Percentiles rank a stretch among this genome's conserved stretches.
phyloP scores from a whole-genome alignment of 2,888 invertebrate species.

The Apomyelois bistriatella region DNA sequence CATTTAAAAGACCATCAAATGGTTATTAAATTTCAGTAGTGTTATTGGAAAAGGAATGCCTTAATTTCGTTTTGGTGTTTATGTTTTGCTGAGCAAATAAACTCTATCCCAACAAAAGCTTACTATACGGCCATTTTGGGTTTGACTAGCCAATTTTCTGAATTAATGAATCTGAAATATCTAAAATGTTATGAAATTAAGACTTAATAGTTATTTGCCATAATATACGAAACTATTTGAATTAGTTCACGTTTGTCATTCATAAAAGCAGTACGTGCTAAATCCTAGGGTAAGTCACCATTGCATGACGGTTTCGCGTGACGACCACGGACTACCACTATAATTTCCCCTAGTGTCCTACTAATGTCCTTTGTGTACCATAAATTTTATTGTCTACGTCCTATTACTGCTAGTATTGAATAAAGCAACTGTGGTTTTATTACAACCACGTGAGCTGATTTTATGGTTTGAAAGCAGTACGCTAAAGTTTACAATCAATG shows the following conservation, averaged over 20 bases:
- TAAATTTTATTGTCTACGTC: slow-evolving; percentile 43
- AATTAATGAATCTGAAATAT: too few species aligned
- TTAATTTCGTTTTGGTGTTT: too few species aligned
- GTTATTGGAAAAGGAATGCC: too few species aligned
- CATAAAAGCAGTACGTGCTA: slow-evolving; percentile 37
- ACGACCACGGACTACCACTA: slow-evolving; percentile 44
- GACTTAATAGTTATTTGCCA: too few species aligned
- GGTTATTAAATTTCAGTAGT: too few species aligned
- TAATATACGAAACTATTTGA: neutral
- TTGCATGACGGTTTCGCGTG: slow-evolving; percentile 67
- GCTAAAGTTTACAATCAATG: too few species aligned
- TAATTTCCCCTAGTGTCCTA: slow-evolving; percentile 47
- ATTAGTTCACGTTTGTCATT: slow-evolving; percentile 41
- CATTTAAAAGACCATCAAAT: too few species aligned
- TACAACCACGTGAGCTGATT: slow-evolving; percentile 27
- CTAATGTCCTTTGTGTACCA: slow-evolving; percentile 54
- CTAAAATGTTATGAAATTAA: too few species aligned
- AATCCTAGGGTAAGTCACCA: slow-evolving; percentile 54
- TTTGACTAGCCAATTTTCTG: too few species aligned
- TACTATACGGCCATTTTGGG: neutral
- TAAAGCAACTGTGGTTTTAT: slow-evolving; percentile 24
- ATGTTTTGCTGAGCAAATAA: too few species aligned
- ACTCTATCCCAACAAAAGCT: neutral
- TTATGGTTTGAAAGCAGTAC: slow-evolving; percentile 24
- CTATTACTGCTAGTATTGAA: slow-evolving; percentile 29